Evolutionary conservation across 2,888 invertebrate genomes (phyloP).

Genomic region (Allolobophora icterica): DNA sequence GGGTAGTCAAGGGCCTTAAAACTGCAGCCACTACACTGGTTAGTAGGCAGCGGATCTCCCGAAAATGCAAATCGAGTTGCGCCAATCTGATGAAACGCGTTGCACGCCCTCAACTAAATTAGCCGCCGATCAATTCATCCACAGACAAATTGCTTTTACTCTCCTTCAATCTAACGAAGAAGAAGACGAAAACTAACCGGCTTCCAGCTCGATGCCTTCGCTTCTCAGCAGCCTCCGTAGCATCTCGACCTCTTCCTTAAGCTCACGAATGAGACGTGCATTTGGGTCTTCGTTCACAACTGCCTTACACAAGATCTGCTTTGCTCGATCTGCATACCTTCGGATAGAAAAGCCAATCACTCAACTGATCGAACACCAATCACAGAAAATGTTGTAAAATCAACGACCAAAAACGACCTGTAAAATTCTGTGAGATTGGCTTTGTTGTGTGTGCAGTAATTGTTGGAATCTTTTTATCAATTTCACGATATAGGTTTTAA

Average conservation of each 20-base stretch:
- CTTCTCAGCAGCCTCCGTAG: constrained; percentile 66
- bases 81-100: background rate
- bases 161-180: background rate
- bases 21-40: background rate
- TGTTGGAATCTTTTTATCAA: background rate
- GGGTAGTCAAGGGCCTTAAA: background rate
- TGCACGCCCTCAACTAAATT: background rate
- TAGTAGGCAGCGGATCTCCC: background rate
- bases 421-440: background rate
- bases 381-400: background rate
- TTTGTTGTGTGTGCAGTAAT: background rate
- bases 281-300: constrained; percentile 71
- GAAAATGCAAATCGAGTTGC: background rate
- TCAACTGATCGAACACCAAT: background rate
- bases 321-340: constrained; percentile 68
- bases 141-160: background rate
- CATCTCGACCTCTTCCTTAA: constrained; percentile 70
- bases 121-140: background rate
- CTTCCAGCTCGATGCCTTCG: constrained; percentile 46
- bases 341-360: background rate
- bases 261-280: constrained; percentile 69
- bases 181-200: background rate
- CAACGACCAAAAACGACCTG: background rate
- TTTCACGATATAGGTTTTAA: no score
- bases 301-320: constrained; percentile 70